Conservation (phyloP, 2,888 invertebrate genomes). For the Limnephilus rhombicus region DNA sequence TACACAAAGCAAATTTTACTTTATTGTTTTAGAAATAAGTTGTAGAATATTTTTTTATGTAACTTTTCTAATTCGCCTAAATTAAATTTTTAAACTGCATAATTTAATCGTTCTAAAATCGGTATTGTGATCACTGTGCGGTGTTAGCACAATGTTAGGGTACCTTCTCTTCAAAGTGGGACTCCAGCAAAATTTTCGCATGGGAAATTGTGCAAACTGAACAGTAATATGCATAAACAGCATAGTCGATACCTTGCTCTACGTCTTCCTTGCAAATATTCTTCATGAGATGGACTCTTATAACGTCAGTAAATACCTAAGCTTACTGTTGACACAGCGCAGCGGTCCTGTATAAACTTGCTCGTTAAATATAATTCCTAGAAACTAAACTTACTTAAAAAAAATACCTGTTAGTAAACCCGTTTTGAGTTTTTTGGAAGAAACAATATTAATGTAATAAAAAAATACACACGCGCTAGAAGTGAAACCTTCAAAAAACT, state of each 20-base stretch:
- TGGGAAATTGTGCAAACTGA: slow-evolving; percentile 14
- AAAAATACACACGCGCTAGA: no score
- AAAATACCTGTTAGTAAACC: not conserved
- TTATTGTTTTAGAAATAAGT: no score
- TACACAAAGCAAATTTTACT: no score
- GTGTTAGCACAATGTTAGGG: not conserved
- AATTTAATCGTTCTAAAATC: not conserved
- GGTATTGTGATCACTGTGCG: not conserved
- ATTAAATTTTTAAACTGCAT: no score
- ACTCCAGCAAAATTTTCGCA: not conserved
- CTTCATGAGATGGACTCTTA: not conserved
- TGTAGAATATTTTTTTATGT: no score
- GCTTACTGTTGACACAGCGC: not conserved
- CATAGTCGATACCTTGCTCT: not conserved
- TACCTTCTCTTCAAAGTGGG: not conserved
- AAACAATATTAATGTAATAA: no score
- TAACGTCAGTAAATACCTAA: not conserved
- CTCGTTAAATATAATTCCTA: not conserved
- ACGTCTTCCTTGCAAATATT: not conserved
- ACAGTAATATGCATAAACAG: slow-evolving; percentile 31
- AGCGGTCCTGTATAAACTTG: not conserved
- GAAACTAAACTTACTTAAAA: not conserved
- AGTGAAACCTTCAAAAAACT: no score
- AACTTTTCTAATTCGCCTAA: no score
- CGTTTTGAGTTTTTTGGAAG: no score